Base-by-base conservation (phyloP, 2,888 invertebrate genomes). In the Athalia rosae region DNA sequence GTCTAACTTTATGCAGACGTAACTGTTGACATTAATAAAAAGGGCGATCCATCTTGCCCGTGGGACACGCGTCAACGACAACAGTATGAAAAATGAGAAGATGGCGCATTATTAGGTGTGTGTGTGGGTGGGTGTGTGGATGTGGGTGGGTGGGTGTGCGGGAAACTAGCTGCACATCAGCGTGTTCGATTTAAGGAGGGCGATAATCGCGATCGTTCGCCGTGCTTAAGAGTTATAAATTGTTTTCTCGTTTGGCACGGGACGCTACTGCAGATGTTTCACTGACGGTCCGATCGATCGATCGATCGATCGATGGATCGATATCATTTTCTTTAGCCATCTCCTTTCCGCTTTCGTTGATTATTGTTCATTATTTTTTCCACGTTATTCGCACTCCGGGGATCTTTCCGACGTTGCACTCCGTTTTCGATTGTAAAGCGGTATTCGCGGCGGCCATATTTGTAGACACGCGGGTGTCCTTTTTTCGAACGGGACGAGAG, bases 201-300 rank as follows among this genome's bases (percentile, higher is more conserved):
- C 61, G 48, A 62, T 11, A 28, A 28, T 47, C 45, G 15, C 15
- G 61, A 61, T 28, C 61, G 15, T 28, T 28, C 28, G 48, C 74
- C 48, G 6, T 15, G 62, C 74, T n/a, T 56, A 50, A 62, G 61
- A 50, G 74, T 74, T 74, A 74, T 74, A 74, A 74, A 74, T 74
- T 61, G 62, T 74, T 28, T 74, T 50, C n/a, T 74, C 61, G 47
- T 41, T 13, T 74, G 74, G 47, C 74, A 74, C 48, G 50, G 61
- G 61, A 61, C 61, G 13, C 15, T 0, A 13, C 53, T 62, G 62
- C 41, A 45, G 5, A 56, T 74, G 41, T 59, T 74, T 8, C 13
- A 41, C n/a, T n/a, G 9, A 9, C n/a, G 53, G 53, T 4, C 53
- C 11, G 53, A 53, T 7, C n/a, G n/a, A 53, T 9, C n/a, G n/a